A percentile compares a stretch with the other conserved stretches of the same genome.
Conservation (phyloP, 2,797 vertebrate species). For the Hyperoplus immaculatus region DNA sequence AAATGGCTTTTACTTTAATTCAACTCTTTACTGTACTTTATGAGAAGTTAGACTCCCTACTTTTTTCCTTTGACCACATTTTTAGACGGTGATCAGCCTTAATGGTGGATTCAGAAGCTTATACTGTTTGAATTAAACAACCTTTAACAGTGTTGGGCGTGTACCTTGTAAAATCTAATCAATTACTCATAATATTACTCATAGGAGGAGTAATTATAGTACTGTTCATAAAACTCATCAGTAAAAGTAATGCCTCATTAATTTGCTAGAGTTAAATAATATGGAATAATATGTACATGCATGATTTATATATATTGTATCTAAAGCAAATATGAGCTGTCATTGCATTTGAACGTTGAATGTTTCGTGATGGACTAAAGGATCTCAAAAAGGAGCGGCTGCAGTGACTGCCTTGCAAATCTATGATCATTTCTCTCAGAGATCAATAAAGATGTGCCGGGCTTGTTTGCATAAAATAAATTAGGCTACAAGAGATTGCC, state of each 20-base stretch:
- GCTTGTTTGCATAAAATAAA: constrained; percentile 67
- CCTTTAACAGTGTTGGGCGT: neutral
- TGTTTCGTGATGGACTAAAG: constrained; percentile 23
- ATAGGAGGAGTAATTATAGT: no score
- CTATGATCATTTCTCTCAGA: constrained; percentile 55
- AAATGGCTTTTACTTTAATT: constrained; percentile 59
- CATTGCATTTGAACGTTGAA: constrained; percentile 7
- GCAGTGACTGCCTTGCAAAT: constrained; percentile 43
- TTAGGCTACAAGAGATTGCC: constrained; percentile 33
- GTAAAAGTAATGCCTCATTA: neutral
- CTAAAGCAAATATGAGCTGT: constrained; percentile 8
- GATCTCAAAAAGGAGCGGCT: constrained; percentile 31
- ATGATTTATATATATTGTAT: constrained; percentile 29
- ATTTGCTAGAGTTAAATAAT: neutral
- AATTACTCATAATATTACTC: neutral
- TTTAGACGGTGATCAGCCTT: neutral
- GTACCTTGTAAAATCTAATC: neutral
- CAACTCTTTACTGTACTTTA: constrained; percentile 40
- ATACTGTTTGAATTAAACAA: neutral
- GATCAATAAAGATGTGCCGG: constrained; percentile 62
- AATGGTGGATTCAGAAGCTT: neutral
- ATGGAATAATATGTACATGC: constrained; percentile 5
- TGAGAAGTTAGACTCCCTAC: constrained; percentile 18
- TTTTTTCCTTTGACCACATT: constrained; percentile 11
- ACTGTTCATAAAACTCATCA: neutral